Conservation (phyloP, 2,888 invertebrate species). For the Philereme transversata region DNA sequence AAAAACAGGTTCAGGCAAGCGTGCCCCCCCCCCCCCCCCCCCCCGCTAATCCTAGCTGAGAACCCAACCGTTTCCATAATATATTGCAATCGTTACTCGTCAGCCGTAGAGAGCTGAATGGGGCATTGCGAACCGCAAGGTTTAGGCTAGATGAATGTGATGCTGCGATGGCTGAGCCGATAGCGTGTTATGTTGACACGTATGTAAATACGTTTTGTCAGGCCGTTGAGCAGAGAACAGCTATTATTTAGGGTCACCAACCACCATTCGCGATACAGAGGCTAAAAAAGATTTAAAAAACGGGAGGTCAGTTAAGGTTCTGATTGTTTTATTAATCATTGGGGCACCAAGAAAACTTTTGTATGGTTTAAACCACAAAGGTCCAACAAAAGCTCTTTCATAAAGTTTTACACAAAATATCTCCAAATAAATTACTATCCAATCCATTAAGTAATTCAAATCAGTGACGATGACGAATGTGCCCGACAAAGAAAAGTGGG, state of each 20-base stretch:
- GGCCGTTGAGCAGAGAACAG: constrained; percentile 9
- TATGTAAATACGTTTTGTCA: constrained; percentile 47
- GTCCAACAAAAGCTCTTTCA: background rate
- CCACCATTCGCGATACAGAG: background rate
- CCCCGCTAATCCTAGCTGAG: constrained; percentile 16
- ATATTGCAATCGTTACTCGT: constrained; percentile 61
- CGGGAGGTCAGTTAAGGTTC: too few relatives aligned
- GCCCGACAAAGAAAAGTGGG: constrained; percentile 67
- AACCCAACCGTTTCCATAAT: constrained; percentile 51
- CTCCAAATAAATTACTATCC: constrained; percentile 47
- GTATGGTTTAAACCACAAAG: too few relatives aligned
- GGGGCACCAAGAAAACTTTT: too few relatives aligned
- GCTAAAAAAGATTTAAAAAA: background rate
- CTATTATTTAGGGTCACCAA: constrained; percentile 19
- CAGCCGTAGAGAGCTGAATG: constrained; percentile 57
- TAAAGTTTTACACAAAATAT: constrained; percentile 7
- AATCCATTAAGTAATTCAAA: constrained; percentile 53
- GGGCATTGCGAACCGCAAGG: constrained; percentile 64
- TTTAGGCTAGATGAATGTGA: constrained; percentile 74
- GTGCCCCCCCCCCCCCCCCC: constrained; percentile 19
- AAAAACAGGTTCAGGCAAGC: background rate
- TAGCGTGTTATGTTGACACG: constrained; percentile 61
- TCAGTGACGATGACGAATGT: constrained; percentile 67
- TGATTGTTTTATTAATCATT: too few relatives aligned
- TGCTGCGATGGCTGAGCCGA: constrained; percentile 59